Base-by-base conservation (phyloP, 2,113 vertebrate species). In the Bos indicus region DNA sequence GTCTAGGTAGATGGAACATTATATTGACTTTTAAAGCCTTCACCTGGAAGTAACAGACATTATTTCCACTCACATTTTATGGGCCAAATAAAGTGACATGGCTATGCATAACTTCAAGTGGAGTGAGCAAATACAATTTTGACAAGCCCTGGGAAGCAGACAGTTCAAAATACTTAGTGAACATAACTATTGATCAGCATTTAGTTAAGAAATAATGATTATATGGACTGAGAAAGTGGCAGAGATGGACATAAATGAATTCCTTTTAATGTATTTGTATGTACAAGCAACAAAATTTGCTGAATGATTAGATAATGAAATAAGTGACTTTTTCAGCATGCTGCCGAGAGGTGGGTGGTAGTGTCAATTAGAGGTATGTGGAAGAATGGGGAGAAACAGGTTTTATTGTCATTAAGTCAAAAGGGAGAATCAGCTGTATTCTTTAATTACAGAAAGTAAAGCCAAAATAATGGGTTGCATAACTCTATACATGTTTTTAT, bases 361-460 rank as follows among this genome's bases (percentile, higher is more conserved):
- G 7, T 57, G 14, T 94, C 62, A 11, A 19, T 71, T 64, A 86
- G 7, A 85, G 13, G 60, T 26, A 71, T 46, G 26, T 48, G 26
- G 7, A 46, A 88, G 46, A 94, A 16, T 74, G 59, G 7, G 8
- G 21, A 92, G 28, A 96, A 91, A 33, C 3, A 36, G 28, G 11
- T 71, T 93, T 64, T 56, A 48, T 25, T 90, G 26, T 88, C 48
- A 64, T 7, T 62, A 19, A 90, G 16, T 19, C 6, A 64, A 48
- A 30, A n/a, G 6, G n/a, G 71, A 92, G 40, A 59, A 88, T 88
- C 23, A 90, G 48, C 60, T 67, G 94, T 23, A 59, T 85, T 5
- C 80, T 92, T 74, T 93, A 94, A 97, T 92, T 93, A 71, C 15
- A 94, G 57, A 74, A 96, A 93, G 28, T 33, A 46, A 95, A 56